Percentiles rank a stretch among this genome's conserved stretches.
Conservation (phyloP, 92 coral and sea anemone genomes). For the Epizoanthus rinbou region DNA sequence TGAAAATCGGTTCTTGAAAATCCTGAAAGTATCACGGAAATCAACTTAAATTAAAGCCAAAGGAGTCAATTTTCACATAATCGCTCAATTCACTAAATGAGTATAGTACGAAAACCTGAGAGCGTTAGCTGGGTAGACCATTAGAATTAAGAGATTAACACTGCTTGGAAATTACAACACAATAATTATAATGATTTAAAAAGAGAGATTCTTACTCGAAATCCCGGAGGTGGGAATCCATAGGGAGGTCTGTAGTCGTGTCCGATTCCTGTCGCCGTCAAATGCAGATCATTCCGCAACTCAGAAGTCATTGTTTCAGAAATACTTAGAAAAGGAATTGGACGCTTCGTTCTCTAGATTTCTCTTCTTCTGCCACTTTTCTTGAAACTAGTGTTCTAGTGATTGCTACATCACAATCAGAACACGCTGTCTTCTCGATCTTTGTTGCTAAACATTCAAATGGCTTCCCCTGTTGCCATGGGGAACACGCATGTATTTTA, state of each 20-base stretch:
- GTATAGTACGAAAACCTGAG: no score
- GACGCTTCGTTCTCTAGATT: neutral
- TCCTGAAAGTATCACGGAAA: no score
- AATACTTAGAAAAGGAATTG: neutral
- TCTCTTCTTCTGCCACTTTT: neutral
- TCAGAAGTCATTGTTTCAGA: conserved; percentile 56
- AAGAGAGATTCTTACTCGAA: conserved; percentile 59
- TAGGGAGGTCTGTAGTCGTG: conserved; percentile 61
- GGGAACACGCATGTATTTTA: conserved; percentile 22
- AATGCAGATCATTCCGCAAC: conserved; percentile 72
- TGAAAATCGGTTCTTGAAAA: no score
- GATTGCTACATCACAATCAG: neutral
- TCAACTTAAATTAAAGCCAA: no score
- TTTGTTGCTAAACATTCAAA: conserved; percentile 37
- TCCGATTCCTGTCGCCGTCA: conserved; percentile 88
- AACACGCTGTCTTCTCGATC: conserved; percentile 3
- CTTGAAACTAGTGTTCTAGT: neutral
- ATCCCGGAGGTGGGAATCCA: conserved; percentile 76
- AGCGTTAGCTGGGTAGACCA: no score
- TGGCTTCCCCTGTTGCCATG: conserved; percentile 24
- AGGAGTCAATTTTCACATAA: no score
- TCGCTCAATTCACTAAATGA: no score
- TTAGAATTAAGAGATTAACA: no score
- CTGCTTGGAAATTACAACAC: neutral
- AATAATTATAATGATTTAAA: neutral